Evolutionary conservation across 1,140 invertebrate species (phyloP).

Genomic region (Palaemon carinicauda): DNA sequence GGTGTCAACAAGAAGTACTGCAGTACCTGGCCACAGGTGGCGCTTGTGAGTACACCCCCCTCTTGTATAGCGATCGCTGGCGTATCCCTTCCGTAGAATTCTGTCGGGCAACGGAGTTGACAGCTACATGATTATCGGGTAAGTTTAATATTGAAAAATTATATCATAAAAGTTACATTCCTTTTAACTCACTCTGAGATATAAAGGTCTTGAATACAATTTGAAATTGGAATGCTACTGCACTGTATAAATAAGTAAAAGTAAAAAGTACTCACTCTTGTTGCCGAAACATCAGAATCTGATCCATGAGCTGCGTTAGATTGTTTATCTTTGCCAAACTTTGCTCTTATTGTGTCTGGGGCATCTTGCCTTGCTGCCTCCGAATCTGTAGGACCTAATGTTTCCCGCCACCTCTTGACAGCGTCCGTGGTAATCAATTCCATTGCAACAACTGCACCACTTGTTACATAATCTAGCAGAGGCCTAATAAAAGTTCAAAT

Average conservation of each 20-base stretch:
- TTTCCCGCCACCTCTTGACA: conserved; percentile 70
- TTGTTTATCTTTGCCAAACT: conserved; percentile 77
- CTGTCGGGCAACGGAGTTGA: too few relatives aligned
- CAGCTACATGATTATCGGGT: too few relatives aligned
- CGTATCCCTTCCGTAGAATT: too few relatives aligned
- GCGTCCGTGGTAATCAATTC: conserved; percentile 80
- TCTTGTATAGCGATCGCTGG: too few relatives aligned
- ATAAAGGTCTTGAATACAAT: too few relatives aligned
- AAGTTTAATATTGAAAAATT: too few relatives aligned
- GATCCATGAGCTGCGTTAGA: conserved; percentile 79
- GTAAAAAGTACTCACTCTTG: conserved; percentile 63
- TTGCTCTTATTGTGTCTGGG: conserved; percentile 74
- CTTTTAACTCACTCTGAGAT: too few relatives aligned
- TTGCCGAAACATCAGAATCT: conserved; percentile 69
- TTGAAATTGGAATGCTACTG: too few relatives aligned
- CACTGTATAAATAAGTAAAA: conserved; percentile 12
- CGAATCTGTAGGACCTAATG: conserved; percentile 76
- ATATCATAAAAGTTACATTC: too few relatives aligned
- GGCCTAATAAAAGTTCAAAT: conserved; percentile 61
- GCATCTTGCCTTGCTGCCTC: conserved; percentile 69
- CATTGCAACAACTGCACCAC: conserved; percentile 76
- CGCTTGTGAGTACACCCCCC: too few relatives aligned
- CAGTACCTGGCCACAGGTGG: too few relatives aligned
- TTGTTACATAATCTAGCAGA: conserved; percentile 74
- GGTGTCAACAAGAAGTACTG: too few relatives aligned